phyloP scores from a whole-genome alignment of 1,140 invertebrate genomes.

The Sitobion miscanthi region DNA sequence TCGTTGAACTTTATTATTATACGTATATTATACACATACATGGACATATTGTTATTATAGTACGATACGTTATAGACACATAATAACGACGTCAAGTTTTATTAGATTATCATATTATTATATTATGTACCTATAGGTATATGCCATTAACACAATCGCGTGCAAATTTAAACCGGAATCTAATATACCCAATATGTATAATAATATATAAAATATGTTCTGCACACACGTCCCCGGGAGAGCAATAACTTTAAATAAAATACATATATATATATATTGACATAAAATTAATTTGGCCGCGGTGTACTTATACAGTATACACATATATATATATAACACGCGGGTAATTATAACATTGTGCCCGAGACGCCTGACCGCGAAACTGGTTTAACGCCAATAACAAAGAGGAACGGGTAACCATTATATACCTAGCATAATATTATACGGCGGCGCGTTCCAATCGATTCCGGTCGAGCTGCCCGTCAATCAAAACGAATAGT shows the following conservation, averaged over 20 bases:
- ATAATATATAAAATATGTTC: not conserved
- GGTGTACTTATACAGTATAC: too few relatives aligned
- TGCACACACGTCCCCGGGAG: not conserved
- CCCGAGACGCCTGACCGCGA: not conserved
- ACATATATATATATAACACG: not conserved
- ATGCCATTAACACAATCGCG: not conserved
- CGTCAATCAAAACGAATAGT: not conserved
- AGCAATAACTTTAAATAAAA: not conserved
- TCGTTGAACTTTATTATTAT: conserved; percentile 1
- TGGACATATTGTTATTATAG: not conserved
- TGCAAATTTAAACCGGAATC: conserved; percentile 22
- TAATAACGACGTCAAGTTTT: conserved; percentile 22
- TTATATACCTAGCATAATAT: not conserved
- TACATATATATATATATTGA: not conserved
- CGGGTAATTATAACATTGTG: not conserved
- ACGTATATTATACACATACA: not conserved
- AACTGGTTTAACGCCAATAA: conserved; percentile 27
- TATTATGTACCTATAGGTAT: not conserved
- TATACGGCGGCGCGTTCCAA: not conserved
- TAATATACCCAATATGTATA: not conserved
- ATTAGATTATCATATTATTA: not conserved
- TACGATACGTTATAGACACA: not conserved
- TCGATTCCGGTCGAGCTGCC: not conserved
- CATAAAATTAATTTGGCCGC: conserved; percentile 27
- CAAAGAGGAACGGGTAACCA: not conserved